phyloP scores from a whole-genome alignment of 2,113 vertebrate genomes.

The Triplophysa dalaica region DNA sequence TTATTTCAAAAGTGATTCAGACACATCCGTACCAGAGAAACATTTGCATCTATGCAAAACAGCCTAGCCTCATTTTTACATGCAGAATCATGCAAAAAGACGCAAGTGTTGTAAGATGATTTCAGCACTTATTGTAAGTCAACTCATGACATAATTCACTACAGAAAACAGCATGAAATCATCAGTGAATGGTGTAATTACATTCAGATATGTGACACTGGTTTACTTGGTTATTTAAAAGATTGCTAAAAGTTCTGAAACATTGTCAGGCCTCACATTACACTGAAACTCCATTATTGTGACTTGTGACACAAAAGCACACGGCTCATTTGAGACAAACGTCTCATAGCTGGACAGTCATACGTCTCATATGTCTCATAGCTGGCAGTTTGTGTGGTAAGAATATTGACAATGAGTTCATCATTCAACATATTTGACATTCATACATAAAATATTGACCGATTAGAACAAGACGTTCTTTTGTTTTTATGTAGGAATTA shows the following conservation, averaged over 20 bases:
- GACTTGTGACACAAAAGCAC: neutral
- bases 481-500: too few relatives aligned
- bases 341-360: too few relatives aligned
- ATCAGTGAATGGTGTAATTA: too few relatives aligned
- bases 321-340: too few relatives aligned
- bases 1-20: conserved; percentile 40
- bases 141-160: neutral
- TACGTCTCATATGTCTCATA: too few relatives aligned
- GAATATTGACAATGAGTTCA: too few relatives aligned
- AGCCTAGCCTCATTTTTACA: conserved; percentile 43
- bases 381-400: too few relatives aligned
- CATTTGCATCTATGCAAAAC: conserved; percentile 66
- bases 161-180: neutral
- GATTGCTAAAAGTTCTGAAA: neutral
- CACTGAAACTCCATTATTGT: neutral
- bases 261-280: neutral
- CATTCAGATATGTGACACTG: too few relatives aligned
- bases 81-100: conserved; percentile 34
- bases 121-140: neutral
- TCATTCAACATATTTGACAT: too few relatives aligned
- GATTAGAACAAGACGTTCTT: too few relatives aligned
- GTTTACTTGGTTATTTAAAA: neutral
- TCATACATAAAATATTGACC: too few relatives aligned
- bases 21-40: conserved; percentile 12
- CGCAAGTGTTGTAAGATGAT: neutral